Evolutionary conservation across 2,888 invertebrate species (phyloP).

Genomic region (Agrypnus murinus): DNA sequence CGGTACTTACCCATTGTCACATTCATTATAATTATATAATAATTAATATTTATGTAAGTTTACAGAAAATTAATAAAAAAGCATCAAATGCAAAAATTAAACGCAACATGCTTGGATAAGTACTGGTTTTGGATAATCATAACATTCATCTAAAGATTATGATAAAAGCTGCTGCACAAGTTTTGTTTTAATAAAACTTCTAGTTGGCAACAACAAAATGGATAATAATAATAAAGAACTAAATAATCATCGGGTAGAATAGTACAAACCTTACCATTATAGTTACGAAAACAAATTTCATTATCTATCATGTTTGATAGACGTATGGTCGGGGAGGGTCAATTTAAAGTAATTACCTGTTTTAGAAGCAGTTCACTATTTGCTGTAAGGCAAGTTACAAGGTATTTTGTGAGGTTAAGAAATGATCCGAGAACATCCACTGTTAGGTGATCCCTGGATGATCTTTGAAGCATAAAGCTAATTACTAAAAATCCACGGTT

Average conservation of each 20-base stretch:
- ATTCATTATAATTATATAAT: conserved; percentile 40
- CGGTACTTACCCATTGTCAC: conserved; percentile 71
- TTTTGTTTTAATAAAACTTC: conserved; percentile 16
- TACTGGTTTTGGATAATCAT: conserved; percentile 65
- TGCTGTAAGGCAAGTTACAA: conserved; percentile 93
- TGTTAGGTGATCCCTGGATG: conserved; percentile 93
- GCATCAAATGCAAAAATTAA: conserved; percentile 51
- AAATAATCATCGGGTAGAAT: neutral
- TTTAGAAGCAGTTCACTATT: conserved; percentile 93
- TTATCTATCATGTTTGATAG: too few relatives aligned
- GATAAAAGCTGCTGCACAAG: conserved; percentile 45
- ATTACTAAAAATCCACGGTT: conserved; percentile 99
- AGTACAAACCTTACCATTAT: too few relatives aligned
- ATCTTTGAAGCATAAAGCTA: conserved; percentile 96
- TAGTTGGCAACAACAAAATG: conserved; percentile 21
- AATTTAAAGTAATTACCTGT: conserved; percentile 79
- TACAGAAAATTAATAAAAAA: conserved; percentile 50
- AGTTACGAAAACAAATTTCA: too few relatives aligned
- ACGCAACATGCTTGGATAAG: conserved; percentile 70
- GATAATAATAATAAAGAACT: conserved; percentile 7
- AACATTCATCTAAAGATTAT: conserved; percentile 39
- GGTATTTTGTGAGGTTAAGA: conserved; percentile 92
- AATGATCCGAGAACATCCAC: conserved; percentile 95
- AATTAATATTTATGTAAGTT: conserved; percentile 13
- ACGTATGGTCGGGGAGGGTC: too few relatives aligned